These are phyloP conservation scores for Heliconius melpomene DNA, from an alignment of 1,140 invertebrate species.

Conservation along the genomic window DNA sequence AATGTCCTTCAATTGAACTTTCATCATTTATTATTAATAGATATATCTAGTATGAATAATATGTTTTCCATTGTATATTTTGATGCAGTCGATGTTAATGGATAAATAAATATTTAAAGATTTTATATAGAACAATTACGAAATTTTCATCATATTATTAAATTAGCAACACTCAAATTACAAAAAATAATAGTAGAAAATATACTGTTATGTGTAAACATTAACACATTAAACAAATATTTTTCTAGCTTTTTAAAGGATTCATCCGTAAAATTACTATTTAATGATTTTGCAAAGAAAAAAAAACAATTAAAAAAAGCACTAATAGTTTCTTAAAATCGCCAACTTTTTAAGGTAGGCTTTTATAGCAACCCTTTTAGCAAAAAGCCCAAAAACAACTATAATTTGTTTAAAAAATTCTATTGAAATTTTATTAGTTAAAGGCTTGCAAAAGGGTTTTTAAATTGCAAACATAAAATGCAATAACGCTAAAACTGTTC, in stretches of 20 bases:
- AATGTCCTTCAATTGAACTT: no score
- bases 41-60: no score
- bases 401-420: constrained; percentile 40
- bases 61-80: no score
- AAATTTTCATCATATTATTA: no score
- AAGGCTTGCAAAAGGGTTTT: constrained; percentile 58
- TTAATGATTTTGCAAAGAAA: neutral
- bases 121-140: no score
- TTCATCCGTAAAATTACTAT: neutral
- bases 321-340: constrained; percentile 32
- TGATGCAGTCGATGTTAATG: no score
- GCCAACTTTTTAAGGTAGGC: constrained; percentile 17
- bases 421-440: constrained; percentile 45
- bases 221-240: neutral
- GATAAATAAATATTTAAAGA: no score
- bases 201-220: neutral
- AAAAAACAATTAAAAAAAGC: neutral
- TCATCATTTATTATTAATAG: no score
- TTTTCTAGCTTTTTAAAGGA: neutral
- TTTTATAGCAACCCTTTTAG: constrained; percentile 60
- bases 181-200: neutral
- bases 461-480: constrained; percentile 54
- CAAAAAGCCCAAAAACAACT: constrained; percentile 51
- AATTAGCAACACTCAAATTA: no score
- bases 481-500: constrained; percentile 52